Conservation (phyloP, 2,888 invertebrate species). For the Tetanocera ferruginea region DNA sequence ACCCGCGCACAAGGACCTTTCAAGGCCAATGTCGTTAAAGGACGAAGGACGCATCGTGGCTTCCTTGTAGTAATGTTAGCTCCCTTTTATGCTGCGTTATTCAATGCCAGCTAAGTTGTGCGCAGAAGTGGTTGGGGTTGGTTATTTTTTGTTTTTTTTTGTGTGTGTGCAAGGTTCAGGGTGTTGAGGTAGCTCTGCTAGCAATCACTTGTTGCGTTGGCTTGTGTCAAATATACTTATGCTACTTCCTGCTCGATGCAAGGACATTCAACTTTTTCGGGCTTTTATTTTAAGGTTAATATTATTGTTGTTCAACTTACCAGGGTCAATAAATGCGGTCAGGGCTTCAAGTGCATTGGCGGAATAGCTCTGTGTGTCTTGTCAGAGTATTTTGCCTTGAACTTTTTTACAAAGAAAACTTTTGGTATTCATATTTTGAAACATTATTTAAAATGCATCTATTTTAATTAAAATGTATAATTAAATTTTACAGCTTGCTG, state of each 20-base stretch:
- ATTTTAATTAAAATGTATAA: background rate
- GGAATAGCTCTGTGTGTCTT: background rate
- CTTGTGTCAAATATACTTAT: slow-evolving; percentile 13
- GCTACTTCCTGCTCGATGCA: slow-evolving; percentile 39
- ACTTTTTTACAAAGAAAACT: too few relatives aligned
- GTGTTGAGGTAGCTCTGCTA: slow-evolving; percentile 42
- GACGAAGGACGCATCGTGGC: slow-evolving; percentile 35
- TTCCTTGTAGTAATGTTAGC: slow-evolving; percentile 42
- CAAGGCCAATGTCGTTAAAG: slow-evolving; percentile 56
- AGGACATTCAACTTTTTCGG: slow-evolving; percentile 54
- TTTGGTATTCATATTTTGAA: too few relatives aligned
- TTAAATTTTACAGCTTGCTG: slow-evolving; percentile 56
- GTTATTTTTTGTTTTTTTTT: background rate
- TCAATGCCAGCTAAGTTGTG: slow-evolving; percentile 58
- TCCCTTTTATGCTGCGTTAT: slow-evolving; percentile 52
- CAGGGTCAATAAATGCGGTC: slow-evolving; percentile 29
- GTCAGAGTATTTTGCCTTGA: background rate
- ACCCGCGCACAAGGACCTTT: slow-evolving; percentile 40
- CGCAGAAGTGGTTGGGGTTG: slow-evolving; percentile 30
- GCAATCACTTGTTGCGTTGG: slow-evolving; percentile 33
- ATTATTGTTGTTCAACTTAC: background rate
- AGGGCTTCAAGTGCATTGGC: background rate
- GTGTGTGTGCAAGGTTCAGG: background rate
- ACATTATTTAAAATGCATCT: too few relatives aligned
- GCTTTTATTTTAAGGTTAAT: background rate